Evolutionary conservation across 2,797 vertebrate genomes (phyloP).

Genomic region (Dicrostonyx torquatus): DNA sequence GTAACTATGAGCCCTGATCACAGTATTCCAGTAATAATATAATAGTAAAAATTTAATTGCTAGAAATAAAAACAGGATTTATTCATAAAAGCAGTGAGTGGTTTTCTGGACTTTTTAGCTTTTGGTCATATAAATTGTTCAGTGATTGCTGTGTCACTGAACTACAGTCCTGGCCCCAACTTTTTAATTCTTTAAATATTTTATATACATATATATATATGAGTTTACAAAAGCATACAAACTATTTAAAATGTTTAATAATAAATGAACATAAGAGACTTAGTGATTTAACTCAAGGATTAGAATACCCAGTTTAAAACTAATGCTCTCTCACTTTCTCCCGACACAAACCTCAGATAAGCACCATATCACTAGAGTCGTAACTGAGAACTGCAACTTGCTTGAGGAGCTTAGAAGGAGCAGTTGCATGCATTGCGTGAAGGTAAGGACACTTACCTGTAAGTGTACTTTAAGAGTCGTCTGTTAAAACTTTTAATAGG

Average conservation of each 20-base stretch:
- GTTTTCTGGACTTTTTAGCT: background rate
- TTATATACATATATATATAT: background rate
- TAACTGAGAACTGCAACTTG: conserved; percentile 82
- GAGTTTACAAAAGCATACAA: conserved; percentile 1
- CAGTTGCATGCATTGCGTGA: conserved; percentile 81
- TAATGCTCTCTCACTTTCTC: conserved; percentile 45
- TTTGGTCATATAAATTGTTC: background rate
- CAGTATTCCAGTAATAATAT: background rate
- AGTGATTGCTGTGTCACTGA: background rate
- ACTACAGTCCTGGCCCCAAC: background rate
- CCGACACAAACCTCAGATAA: conserved; percentile 82
- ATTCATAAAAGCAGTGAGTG: background rate
- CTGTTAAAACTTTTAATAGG: conserved; percentile 17
- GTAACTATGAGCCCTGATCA: background rate
- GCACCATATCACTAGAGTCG: conserved; percentile 81
- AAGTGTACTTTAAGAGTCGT: conserved; percentile 60
- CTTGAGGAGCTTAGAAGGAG: conserved; percentile 81
- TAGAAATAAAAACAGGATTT: conserved; percentile 17
- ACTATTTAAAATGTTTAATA: conserved; percentile 29
- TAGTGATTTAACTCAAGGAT: conserved; percentile 38
- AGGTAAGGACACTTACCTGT: conserved; percentile 81
- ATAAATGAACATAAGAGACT: conserved; percentile 16
- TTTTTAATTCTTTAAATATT: conserved; percentile 34
- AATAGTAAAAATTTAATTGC: conserved; percentile 3
- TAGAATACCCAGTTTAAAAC: conserved; percentile 48